Conservation (phyloP, 2,797 vertebrate genomes). For the Helostoma temminkii region DNA sequence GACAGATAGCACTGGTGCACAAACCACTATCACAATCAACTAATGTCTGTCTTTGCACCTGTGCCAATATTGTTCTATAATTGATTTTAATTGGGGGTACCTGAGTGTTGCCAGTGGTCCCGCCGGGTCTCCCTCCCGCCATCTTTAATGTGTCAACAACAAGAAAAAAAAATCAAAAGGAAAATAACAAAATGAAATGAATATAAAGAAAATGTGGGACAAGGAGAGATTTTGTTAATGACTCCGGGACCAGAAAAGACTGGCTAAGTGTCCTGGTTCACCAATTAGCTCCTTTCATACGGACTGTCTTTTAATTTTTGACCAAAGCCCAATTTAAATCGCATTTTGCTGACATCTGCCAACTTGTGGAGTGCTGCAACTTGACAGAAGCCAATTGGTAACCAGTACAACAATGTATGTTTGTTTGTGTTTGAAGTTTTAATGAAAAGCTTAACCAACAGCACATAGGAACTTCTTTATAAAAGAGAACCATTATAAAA, state of each 20-base stretch:
- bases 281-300: slow-evolving; percentile 22
- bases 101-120: slow-evolving; percentile 86
- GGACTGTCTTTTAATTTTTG: slow-evolving; percentile 1
- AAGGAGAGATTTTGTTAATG: slow-evolving; percentile 78
- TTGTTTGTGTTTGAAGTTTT: slow-evolving; percentile 8
- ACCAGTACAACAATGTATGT: slow-evolving; percentile 29
- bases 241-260: slow-evolving; percentile 65
- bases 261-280: slow-evolving; percentile 15
- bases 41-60: background rate
- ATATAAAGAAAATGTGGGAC: slow-evolving; percentile 61
- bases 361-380: background rate
- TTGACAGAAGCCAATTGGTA: slow-evolving; percentile 19
- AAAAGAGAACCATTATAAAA: slow-evolving; percentile 45
- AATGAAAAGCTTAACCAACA: slow-evolving; percentile 31
- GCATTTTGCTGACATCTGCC: background rate
- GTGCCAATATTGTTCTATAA: background rate
- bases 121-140: slow-evolving; percentile 86
- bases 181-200: slow-evolving; percentile 62
- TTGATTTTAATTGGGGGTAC: slow-evolving; percentile 66
- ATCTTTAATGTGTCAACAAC: slow-evolving; percentile 79
- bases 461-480: slow-evolving; percentile 63
- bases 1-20: background rate
- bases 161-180: slow-evolving; percentile 51
- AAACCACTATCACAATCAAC: background rate
- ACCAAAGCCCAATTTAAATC: background rate